Base-by-base conservation (phyloP, 2,888 invertebrate genomes). In the Calephelis perditalis region DNA sequence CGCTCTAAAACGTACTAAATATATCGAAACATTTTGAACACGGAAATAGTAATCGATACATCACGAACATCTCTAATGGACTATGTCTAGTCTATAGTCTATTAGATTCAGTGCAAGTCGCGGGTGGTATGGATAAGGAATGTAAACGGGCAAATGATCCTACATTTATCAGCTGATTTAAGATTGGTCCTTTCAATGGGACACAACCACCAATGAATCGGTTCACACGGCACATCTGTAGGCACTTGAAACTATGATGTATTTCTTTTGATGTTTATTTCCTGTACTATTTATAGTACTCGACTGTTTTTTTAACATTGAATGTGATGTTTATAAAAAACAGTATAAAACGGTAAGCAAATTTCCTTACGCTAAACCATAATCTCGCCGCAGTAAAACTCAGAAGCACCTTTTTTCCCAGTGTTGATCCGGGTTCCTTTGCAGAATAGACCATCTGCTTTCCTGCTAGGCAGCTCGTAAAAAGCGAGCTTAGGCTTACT, bases 81-180 rank as follows among this genome's bases (percentile, higher is more conserved):
- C n/a, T 56, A 12, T 36, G n/a, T 35, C 35, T 56, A 35, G 56
- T 40, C 56, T n/a, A 12, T n/a, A 56, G 56, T n/a, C 40, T 36
- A 56, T 56, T 56, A 56, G 40, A 56, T 56, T 40, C 56, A 56
- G 56, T 40, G 35, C 12, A 12, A 37, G 56, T 40, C 12, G 36
- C 56, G 40, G 56, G 37, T 56, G 37, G 40, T 36, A 11, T 12
- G n/a, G 56, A 37, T 56, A 37, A 40, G 56, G 36, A 56, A 56
- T 56, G 36, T 36, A 47, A 58, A 58, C 15, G 46, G 36, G 58
- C 58, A 37, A 58, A 58, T 58, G 56, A 57, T 57, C 7, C 58
- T 37, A 40, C 43, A 40, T 58, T 40, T 37, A 12, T 8, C 7
- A 7, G 54, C 11, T 54, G n/a, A 54, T 54, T 54, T 54, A 36